A percentile compares a stretch with the other conserved stretches of the same genome.
Conservation (phyloP, 2,113 vertebrate genomes). For the Odontophorus gujanensis region DNA sequence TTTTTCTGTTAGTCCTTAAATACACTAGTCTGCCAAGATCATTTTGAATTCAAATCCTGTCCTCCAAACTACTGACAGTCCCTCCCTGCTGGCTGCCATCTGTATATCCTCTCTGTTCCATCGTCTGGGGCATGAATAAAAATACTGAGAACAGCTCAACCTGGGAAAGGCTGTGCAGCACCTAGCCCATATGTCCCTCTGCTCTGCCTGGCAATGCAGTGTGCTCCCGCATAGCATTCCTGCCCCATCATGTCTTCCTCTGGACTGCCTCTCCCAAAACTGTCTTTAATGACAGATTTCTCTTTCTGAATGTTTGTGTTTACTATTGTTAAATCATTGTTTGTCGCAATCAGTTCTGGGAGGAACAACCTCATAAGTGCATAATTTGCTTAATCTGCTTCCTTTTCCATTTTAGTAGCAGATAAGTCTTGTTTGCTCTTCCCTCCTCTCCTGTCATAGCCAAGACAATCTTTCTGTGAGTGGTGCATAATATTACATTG, state of each 20-base stretch:
- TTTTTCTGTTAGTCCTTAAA: slow-evolving; percentile 33
- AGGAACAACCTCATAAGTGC: not conserved
- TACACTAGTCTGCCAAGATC: not conserved
- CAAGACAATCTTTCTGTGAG: not conserved
- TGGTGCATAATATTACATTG: fast-evolving
- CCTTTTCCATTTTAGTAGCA: not conserved
- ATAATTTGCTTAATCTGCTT: not conserved
- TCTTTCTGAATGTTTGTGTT: not conserved
- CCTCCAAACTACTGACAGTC: slow-evolving; percentile 63
- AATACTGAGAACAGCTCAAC: slow-evolving; percentile 3
- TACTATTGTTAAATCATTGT: not conserved
- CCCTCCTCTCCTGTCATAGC: not conserved
- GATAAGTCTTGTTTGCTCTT: not conserved
- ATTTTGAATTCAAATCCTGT: slow-evolving; percentile 60
- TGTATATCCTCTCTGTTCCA: slow-evolving; percentile 60
- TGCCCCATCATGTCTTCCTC: not conserved
- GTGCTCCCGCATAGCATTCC: not conserved
- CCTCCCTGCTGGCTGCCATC: slow-evolving; percentile 70
- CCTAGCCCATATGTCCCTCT: slow-evolving; percentile 33
- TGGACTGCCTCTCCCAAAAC: not conserved
- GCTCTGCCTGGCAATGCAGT: not conserved
- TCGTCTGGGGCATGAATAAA: slow-evolving; percentile 46
- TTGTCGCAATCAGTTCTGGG: not conserved
- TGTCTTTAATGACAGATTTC: not conserved
- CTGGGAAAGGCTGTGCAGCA: not conserved